Evolutionary conservation across 2,888 invertebrate species (phyloP).

Genomic region (Drosophila sordidula): DNA sequence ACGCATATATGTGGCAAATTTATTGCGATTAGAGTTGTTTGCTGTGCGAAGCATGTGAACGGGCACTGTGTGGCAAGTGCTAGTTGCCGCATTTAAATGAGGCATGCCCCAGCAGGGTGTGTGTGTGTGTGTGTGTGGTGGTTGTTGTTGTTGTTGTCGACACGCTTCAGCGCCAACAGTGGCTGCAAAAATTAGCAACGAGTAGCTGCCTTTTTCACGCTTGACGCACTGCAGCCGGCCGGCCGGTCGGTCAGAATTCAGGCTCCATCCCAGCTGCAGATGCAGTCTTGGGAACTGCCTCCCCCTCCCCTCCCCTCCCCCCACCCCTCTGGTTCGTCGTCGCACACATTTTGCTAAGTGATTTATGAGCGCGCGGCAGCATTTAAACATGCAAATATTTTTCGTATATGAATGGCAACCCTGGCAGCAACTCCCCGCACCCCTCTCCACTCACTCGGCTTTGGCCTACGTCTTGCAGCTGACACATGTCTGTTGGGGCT

Average conservation of each 20-base stretch:
- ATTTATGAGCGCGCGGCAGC: slow-evolving; percentile 76
- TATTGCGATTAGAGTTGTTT: slow-evolving; percentile 74
- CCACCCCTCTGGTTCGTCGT: slow-evolving; percentile 9
- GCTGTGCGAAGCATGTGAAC: slow-evolving; percentile 27
- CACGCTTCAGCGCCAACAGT: slow-evolving; percentile 66
- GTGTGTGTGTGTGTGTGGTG: background rate
- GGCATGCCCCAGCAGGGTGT: slow-evolving; percentile 52
- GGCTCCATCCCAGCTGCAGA: slow-evolving; percentile 13
- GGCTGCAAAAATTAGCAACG: slow-evolving; percentile 62
- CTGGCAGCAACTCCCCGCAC: background rate
- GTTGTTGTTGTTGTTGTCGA: slow-evolving; percentile 22
- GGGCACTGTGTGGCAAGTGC: slow-evolving; percentile 29
- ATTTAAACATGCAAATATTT: slow-evolving; percentile 75
- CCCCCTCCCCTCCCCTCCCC: background rate
- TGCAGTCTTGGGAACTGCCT: slow-evolving; percentile 12
- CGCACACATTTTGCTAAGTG: slow-evolving; percentile 74
- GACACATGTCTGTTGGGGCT: slow-evolving; percentile 73
- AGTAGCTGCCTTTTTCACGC: slow-evolving; percentile 59
- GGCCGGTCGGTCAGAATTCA: slow-evolving; percentile 17
- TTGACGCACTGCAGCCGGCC: slow-evolving; percentile 43
- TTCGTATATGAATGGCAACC: slow-evolving; percentile 60
- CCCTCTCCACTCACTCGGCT: background rate
- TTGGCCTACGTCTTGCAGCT: slow-evolving; percentile 27
- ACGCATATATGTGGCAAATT: slow-evolving; percentile 59
- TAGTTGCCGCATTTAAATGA: slow-evolving; percentile 67